Evolutionary conservation across 2,797 vertebrate species (phyloP), one percentile per base, ranked within the genome.

Genomic region (Gymnothorax reevesii): DNA sequence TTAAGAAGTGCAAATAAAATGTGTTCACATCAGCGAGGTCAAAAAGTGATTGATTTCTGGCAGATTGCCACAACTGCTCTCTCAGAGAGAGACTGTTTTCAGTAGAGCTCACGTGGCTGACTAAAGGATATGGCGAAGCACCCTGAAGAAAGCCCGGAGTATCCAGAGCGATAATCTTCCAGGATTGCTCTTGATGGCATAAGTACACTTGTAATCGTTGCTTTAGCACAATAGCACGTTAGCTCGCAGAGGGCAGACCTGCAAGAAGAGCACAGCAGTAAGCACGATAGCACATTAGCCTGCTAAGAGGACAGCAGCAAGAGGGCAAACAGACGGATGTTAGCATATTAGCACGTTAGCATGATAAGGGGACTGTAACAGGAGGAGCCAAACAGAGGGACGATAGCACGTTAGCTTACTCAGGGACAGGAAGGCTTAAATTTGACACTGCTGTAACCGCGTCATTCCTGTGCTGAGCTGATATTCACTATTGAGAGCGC

Each of bases 391-490:
- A 42, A 42, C 33, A 42, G 33, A 42, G 2, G 33, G 33, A 42
- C 33, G 1, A 42, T 42, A 42, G 33, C 33, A 42, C 33, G 33
- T 42, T 88, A 79, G 88, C 85, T 86, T 89, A 88, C 90, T 88
- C 87, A 88, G 33, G 15, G 20, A 52, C 88, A 87, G 88, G 83
- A 91, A 92, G 84, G 92, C 87, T 22, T 57, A 2, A 12, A 22
- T 8, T 25, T 89, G 86, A 90, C 90, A 88, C 85, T 89, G 89
- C 90, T 82, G 90, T 90, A 91, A 92, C 33, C 33, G 33, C 33
- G 33, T 42, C 33, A 42, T 42, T 42, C 33, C 33, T 42, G 91
- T 94, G 94, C 94, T 91, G 92, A 93, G 93, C 33, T 42, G 33
- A 42, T 42, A 42, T 42, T 42, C 33, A 2, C 33, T 42, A 42